These are phyloP conservation scores for Furcula furcula DNA, from an alignment of 2,888 invertebrate species.

Conservation along the genomic window DNA sequence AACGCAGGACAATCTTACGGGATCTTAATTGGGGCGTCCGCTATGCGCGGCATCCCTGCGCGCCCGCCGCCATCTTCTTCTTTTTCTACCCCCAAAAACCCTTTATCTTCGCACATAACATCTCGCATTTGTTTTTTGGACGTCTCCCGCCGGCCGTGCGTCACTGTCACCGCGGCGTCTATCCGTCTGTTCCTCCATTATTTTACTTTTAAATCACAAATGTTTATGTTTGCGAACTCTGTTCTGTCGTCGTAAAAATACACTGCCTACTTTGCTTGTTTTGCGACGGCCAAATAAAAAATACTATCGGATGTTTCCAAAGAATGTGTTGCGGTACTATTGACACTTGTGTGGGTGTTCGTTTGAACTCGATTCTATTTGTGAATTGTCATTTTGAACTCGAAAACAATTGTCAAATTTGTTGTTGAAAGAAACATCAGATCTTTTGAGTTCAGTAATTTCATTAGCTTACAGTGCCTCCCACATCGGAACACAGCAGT, in stretches of 20 bases:
- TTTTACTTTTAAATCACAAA: slow-evolving; percentile 3
- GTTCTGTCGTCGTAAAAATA: slow-evolving; percentile 1
- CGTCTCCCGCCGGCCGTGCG: slow-evolving; percentile 14
- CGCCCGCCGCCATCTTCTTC: slow-evolving; percentile 2
- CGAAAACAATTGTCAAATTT: too few species aligned
- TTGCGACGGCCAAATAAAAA: neutral
- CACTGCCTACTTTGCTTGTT: neutral
- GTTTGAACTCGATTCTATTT: too few species aligned
- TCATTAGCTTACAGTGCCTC: too few species aligned
- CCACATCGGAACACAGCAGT: too few species aligned
- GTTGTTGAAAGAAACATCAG: too few species aligned
- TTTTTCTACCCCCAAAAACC: slow-evolving; percentile 4
- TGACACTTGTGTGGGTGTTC: too few species aligned
- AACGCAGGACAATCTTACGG: slow-evolving; percentile 54
- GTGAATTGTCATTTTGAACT: too few species aligned
- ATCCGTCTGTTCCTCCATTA: slow-evolving; percentile 28
- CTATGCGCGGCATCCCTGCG: slow-evolving; percentile 48
- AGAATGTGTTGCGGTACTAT: too few species aligned
- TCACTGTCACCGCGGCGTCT: slow-evolving; percentile 39
- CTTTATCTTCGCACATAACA: neutral
- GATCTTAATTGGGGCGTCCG: slow-evolving; percentile 63
- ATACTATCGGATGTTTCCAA: too few species aligned
- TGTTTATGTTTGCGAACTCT: neutral
- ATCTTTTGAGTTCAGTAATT: too few species aligned
- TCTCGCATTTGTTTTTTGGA: neutral